A percentile compares a stretch with the other conserved stretches of the same genome.
These are phyloP conservation scores for Chelonus formosanus DNA, from an alignment of 2,888 invertebrate genomes.

Conservation along the genomic window DNA sequence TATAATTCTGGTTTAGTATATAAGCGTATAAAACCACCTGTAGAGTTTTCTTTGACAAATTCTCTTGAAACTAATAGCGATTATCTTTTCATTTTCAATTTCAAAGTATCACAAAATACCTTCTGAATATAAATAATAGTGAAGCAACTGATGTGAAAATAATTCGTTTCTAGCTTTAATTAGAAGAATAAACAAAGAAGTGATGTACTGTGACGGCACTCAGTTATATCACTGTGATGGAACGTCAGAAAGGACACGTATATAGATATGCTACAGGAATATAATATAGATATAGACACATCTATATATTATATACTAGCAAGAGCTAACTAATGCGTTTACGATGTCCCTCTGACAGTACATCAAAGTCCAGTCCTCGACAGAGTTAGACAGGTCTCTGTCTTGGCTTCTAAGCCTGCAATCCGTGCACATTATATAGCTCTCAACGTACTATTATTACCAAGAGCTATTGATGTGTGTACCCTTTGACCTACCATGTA, in stretches of 20 bases:
- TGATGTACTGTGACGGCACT: too few relatives aligned
- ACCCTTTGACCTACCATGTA: constrained; percentile 41
- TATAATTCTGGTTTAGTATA: too few relatives aligned
- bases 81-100: too few relatives aligned
- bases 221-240: too few relatives aligned
- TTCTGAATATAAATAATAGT: too few relatives aligned
- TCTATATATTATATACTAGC: constrained; percentile 36
- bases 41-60: too few relatives aligned
- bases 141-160: too few relatives aligned
- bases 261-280: not conserved
- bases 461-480: constrained; percentile 36
- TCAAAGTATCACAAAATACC: too few relatives aligned
- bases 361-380: constrained; percentile 53
- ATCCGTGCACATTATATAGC: constrained; percentile 27
- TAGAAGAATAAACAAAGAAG: too few relatives aligned
- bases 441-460: constrained; percentile 48
- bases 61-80: too few relatives aligned
- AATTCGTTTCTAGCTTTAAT: too few relatives aligned
- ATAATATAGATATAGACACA: constrained; percentile 10
- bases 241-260: not conserved
- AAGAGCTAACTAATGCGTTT: constrained; percentile 58
- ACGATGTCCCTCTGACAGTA: constrained; percentile 60
- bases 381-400: constrained; percentile 37
- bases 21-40: too few relatives aligned
- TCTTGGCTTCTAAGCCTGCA: constrained; percentile 41